Base-by-base conservation (phyloP, 2,888 invertebrate genomes). In the Drosophila subquinaria region DNA sequence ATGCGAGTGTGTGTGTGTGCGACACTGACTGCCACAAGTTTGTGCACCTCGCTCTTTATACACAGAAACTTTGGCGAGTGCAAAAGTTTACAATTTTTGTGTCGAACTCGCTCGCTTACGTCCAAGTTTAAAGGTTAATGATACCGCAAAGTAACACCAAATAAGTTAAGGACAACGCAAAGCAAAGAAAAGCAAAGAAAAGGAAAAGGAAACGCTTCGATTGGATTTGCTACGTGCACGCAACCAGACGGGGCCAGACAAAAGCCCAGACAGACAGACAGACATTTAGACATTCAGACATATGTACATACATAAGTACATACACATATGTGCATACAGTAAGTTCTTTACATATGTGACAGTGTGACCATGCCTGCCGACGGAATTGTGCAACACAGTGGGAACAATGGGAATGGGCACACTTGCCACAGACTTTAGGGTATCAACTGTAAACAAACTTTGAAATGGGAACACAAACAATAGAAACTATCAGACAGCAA, bases 71-170 rank as follows among this genome's bases (percentile, higher is more conserved):
- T 87, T 72, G 66, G 67, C 74, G 74, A 84, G 88, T 72, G 84
- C 76, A 84, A 85, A 85, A 85, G 88, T 87, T 85, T 87, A 87
- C 78, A 82, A 76, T 87, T 80, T 71, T 74, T 65, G 59, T 69
- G 63, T 73, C 61, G 75, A 78, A 50, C 35, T 52, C 43, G 72
- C 56, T 79, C 64, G 59, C 63, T 66, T 48, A 64, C 76, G 71
- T 69, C 55, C 85, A 87, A 87, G 84, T 85, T 85, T 85, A 87
- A 85, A 85, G 88, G 84, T 85, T 87, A 85, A 85, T 85, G 88
- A 85, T 85, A 85, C 84, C 88, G 73, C 81, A 81, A 81, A 81
- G 81, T 81, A 81, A 81, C 81, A 87, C 88, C 88, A 87, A 82
- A 85, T 76, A 87, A 82, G 88, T 85, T 87, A 87, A 81, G 84